These are phyloP conservation scores for Ageneiosus marmoratus DNA, from an alignment of 2,113 vertebrate species.

Conservation along the genomic window DNA sequence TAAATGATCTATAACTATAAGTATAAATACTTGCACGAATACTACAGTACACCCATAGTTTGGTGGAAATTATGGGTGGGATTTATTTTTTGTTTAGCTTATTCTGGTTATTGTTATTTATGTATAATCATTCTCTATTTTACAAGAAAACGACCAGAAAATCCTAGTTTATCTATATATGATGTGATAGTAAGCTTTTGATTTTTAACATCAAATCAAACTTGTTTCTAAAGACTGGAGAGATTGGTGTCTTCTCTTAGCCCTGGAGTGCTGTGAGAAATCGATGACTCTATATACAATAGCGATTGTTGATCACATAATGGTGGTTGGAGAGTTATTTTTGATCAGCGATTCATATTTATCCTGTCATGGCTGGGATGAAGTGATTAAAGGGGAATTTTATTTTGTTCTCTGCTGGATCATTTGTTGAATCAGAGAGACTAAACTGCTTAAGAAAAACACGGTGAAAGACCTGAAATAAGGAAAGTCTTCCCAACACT, in stretches of 20 bases:
- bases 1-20: not conserved
- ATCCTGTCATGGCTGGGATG: slow-evolving; percentile 68
- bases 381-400: slow-evolving; percentile 69
- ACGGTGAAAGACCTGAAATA: not conserved
- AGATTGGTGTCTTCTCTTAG: slow-evolving; percentile 64
- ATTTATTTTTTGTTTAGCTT: not conserved
- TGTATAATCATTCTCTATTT: not conserved
- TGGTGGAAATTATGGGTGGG: not conserved
- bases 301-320: slow-evolving; percentile 73
- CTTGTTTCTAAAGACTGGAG: slow-evolving; percentile 28
- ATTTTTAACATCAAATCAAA: slow-evolving; percentile 18
- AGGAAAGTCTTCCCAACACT: not conserved
- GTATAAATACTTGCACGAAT: not conserved
- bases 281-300: slow-evolving; percentile 69
- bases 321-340: slow-evolving; percentile 63
- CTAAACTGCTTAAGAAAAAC: slow-evolving; percentile 46
- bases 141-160: not conserved
- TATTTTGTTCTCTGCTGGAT: slow-evolving; percentile 68
- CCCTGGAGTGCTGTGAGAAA: slow-evolving; percentile 61
- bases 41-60: not conserved
- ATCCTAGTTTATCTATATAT: not conserved
- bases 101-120: slow-evolving; percentile 7
- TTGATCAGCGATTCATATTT: slow-evolving; percentile 75
- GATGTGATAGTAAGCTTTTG: not conserved
- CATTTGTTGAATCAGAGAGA: slow-evolving; percentile 53